Conservation (phyloP, 2,888 invertebrate species). For the Darwinula stevensoni region DNA sequence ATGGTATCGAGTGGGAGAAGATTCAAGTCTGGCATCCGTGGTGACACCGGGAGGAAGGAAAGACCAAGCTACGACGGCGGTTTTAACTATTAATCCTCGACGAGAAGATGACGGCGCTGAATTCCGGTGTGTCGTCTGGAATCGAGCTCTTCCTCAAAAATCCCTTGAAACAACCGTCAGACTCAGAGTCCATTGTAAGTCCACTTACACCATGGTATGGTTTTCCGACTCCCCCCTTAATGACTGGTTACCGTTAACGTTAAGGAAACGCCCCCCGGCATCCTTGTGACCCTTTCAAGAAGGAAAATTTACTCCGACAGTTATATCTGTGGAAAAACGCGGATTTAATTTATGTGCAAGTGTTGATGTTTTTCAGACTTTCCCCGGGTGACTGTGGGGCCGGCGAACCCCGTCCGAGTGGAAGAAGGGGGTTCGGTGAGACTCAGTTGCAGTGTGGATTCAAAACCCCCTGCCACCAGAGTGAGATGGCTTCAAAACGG, state of each 20-base stretch:
- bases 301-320: too few species aligned
- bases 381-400: conserved; percentile 65
- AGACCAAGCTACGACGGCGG: conserved; percentile 40
- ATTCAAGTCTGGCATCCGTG: conserved; percentile 35
- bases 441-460: conserved; percentile 61
- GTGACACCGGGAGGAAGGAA: conserved; percentile 35
- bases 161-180: too few species aligned
- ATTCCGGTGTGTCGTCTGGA: conserved; percentile 61
- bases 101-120: conserved; percentile 55
- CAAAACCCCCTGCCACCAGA: conserved; percentile 53
- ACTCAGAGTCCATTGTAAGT: too few species aligned
- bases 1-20: conserved; percentile 50
- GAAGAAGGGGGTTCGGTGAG: conserved; percentile 59
- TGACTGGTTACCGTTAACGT: too few species aligned
- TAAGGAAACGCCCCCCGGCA: too few species aligned
- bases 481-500: conserved; percentile 67
- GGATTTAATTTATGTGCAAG: too few species aligned
- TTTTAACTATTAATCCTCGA: conserved; percentile 38
- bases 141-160: conserved; percentile 66
- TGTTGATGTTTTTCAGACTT: too few species aligned
- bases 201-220: too few species aligned
- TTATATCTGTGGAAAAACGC: too few species aligned
- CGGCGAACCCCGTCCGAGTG: conserved; percentile 61
- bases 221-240: too few species aligned
- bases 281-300: too few species aligned